Evolutionary conservation across 2,113 vertebrate species (phyloP).

Genomic region (Arenaria interpres): DNA sequence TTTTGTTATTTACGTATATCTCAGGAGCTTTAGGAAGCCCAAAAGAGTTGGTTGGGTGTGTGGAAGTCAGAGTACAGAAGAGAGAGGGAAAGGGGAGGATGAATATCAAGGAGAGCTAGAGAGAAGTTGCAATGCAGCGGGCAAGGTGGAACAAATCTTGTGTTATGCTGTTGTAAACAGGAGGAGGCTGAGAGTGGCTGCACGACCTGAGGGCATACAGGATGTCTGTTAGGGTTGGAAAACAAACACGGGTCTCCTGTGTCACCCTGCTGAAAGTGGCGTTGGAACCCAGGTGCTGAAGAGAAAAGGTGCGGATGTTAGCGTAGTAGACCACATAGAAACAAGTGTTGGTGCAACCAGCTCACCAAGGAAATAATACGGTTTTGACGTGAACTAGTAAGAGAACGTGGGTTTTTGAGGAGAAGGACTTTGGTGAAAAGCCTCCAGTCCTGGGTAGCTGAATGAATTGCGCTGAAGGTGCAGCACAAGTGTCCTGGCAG

Average conservation of each 20-base stretch:
- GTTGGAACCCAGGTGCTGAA: not conserved
- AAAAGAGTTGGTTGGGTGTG: not conserved
- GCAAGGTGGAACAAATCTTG: not conserved
- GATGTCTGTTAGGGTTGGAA: constrained; percentile 41
- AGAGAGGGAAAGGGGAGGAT: not conserved
- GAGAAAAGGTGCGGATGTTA: not conserved
- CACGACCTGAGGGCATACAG: constrained; percentile 18
- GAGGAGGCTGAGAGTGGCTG: not conserved
- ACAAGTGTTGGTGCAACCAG: not conserved
- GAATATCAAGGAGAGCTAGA: not conserved
- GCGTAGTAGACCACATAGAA: not conserved
- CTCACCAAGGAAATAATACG: not conserved
- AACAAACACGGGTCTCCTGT: not conserved
- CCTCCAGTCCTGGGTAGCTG: not conserved
- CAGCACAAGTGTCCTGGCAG: not conserved
- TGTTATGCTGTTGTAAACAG: not conserved
- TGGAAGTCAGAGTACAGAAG: not conserved
- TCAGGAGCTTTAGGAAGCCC: not conserved
- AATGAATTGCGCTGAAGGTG: not conserved
- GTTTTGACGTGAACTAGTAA: not conserved
- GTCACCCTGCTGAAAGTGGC: not conserved
- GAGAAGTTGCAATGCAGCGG: not conserved
- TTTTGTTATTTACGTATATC: not conserved
- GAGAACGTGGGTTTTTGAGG: not conserved
- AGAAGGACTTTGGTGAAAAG: not conserved